Conservation (phyloP, 2,888 invertebrate genomes). For the Ichneumon xanthorius region DNA sequence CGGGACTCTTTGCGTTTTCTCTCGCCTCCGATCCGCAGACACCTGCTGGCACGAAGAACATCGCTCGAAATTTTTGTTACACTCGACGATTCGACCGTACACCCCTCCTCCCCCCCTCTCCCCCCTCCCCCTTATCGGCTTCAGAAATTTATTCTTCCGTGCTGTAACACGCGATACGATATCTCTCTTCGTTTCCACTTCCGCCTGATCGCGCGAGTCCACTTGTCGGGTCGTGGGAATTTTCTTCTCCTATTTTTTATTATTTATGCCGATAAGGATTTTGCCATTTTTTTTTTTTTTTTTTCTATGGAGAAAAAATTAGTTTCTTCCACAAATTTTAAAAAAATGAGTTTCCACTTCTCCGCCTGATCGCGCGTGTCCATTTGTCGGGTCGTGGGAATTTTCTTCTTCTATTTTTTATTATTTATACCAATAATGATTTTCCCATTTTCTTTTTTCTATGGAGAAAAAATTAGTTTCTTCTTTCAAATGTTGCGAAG, state of each 20-base stretch:
- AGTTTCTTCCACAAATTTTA: no score
- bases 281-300: not conserved
- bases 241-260: not conserved
- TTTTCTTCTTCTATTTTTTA: no score
- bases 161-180: conserved; percentile 24
- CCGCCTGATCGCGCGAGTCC: not conserved
- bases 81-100: conserved; percentile 27
- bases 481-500: no score
- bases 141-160: conserved; percentile 40
- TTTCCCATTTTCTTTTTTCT: no score
- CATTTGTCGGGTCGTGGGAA: no score
- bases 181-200: conserved; percentile 5
- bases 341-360: no score
- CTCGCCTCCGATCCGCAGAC: conserved; percentile 40
- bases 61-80: conserved; percentile 40
- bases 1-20: conserved; percentile 23
- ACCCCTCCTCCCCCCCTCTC: no score
- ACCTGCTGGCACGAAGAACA: conserved; percentile 59
- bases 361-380: no score
- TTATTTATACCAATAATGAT: no score
- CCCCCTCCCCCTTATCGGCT: not conserved
- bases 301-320: no score
- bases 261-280: not conserved
- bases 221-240: not conserved
- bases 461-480: no score